Base-by-base conservation (phyloP, 1,140 invertebrate species). In the Cydia strobilella region DNA sequence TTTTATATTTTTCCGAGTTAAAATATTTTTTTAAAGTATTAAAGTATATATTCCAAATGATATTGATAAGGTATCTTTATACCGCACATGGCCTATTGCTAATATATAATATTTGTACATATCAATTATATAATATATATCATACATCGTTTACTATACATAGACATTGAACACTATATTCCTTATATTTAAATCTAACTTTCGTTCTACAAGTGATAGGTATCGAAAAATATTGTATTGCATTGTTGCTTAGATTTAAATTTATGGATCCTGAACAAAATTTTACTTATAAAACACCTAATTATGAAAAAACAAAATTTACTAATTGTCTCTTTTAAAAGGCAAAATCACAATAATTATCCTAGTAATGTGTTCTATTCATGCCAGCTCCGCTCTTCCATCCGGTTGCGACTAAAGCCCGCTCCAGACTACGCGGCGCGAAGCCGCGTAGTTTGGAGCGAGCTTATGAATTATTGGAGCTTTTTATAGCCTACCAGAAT, bases 141-240 rank as follows among this genome's bases (percentile, higher is more conserved):
- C n/a, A 31, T 31, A 31, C 62, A 23, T 25, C 3, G 13, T 12
- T 25, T 25, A 25, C 10, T 13, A 35, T 27, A 66, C 23, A 69
- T 18, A 69, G 65, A 69, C 65, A 69, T 35, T 69, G 65, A 69
- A 69, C 65, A 69, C 65, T 66, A 66, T 35, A 31, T 35, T 65
- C 9, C 13, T 27, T 65, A 65, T 65, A 31, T 42, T 18, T 35
- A 35, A 35, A 42, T 35, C 54, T 59, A 59, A 0, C 6, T 35
- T n/a, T 13, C 7, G 31, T 39, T 6, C 65, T 69, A 69, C 65
- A 42, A 69, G 65, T 69, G 65, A 69, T 69, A 10, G 65, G 42
- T 69, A 10, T 69, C 35, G 27, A 69, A 69, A 69, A 69, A 69
- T 69, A 69, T 69, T 39, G 3, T 69, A 31, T 27, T 66, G 63